phyloP scores from a whole-genome alignment of 2,113 vertebrate species.

The Osmerus eperlanus region DNA sequence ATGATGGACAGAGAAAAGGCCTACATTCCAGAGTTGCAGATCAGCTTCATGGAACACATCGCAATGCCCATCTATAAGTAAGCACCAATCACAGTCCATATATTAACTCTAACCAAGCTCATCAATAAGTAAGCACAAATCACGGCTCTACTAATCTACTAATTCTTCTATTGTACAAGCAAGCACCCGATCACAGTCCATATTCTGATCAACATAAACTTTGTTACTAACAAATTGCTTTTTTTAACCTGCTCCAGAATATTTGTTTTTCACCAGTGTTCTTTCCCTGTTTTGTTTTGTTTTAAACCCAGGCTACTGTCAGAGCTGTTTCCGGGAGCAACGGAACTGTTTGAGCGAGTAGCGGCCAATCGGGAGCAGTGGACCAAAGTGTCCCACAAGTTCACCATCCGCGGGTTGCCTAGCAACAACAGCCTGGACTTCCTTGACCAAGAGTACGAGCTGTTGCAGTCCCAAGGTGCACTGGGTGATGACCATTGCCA shows the following conservation, averaged over 20 bases:
- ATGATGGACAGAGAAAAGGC: constrained; percentile 99
- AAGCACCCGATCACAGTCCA: background rate
- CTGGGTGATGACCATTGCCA: constrained; percentile 60
- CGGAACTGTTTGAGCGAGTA: constrained; percentile 87
- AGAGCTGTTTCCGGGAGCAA: constrained; percentile 84
- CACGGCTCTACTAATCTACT: background rate
- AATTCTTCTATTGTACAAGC: no score
- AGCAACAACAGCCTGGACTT: constrained; percentile 99
- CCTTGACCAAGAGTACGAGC: constrained; percentile 92
- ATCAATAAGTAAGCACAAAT: background rate
- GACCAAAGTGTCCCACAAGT: constrained; percentile 95
- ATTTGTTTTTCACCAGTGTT: background rate
- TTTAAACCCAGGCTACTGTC: constrained; percentile 79
- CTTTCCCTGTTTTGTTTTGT: no score
- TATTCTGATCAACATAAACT: no score
- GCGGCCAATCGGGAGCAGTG: constrained; percentile 93
- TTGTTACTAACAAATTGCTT: background rate
- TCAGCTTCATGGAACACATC: constrained; percentile 99
- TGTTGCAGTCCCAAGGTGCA: constrained; percentile 76
- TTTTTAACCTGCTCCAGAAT: background rate
- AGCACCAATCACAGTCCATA: constrained; percentile 36
- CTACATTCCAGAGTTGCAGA: constrained; percentile 96
- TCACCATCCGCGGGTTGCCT: constrained; percentile 92
- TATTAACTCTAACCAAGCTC: background rate
- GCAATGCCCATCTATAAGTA: constrained; percentile 98